A percentile compares a stretch with the other conserved stretches of the same genome.
Evolutionary conservation across 1,140 invertebrate species (phyloP).

Genomic region (Eumeta japonica): DNA sequence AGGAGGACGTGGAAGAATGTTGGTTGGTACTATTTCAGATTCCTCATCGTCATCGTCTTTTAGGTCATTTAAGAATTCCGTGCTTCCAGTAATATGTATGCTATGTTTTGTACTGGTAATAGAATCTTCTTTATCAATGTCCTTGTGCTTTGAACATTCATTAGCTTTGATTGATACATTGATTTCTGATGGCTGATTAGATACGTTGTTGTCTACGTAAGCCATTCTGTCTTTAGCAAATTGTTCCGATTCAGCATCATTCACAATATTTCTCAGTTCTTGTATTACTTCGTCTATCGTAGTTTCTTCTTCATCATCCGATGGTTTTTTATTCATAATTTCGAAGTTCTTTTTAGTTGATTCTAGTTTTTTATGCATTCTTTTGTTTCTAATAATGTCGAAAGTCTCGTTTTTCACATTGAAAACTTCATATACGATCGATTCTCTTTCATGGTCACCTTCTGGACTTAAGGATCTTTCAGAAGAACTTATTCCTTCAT

Average conservation of each 20-base stretch:
- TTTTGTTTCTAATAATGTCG: constrained; percentile 48
- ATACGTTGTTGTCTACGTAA: constrained; percentile 42
- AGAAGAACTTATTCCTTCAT: constrained; percentile 82
- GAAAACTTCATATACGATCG: constrained; percentile 64
- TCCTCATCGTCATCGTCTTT: constrained; percentile 45
- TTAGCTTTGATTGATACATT: constrained; percentile 28
- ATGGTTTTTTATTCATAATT: constrained; percentile 45
- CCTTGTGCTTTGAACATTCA: constrained; percentile 33
- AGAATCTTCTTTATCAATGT: constrained; percentile 50
- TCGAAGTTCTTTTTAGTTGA: constrained; percentile 42
- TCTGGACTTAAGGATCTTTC: constrained; percentile 73
- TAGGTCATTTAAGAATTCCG: constrained; percentile 26
- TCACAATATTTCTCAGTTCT: constrained; percentile 80
- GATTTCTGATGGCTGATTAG: constrained; percentile 47
- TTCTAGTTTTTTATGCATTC: constrained; percentile 42
- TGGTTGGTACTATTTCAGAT: constrained; percentile 62
- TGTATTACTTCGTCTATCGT: constrained; percentile 87
- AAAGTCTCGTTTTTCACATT: constrained; percentile 62
- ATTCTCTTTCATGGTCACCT: constrained; percentile 59
- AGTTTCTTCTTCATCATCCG: constrained; percentile 74
- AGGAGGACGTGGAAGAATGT: constrained; percentile 65
- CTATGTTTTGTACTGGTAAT: constrained; percentile 52
- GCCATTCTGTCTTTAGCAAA: constrained; percentile 53
- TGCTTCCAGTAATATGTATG: constrained; percentile 47
- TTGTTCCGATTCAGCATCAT: constrained; percentile 76